Base-by-base conservation (phyloP, 2,113 vertebrate genomes). In the Cariama cristata region DNA sequence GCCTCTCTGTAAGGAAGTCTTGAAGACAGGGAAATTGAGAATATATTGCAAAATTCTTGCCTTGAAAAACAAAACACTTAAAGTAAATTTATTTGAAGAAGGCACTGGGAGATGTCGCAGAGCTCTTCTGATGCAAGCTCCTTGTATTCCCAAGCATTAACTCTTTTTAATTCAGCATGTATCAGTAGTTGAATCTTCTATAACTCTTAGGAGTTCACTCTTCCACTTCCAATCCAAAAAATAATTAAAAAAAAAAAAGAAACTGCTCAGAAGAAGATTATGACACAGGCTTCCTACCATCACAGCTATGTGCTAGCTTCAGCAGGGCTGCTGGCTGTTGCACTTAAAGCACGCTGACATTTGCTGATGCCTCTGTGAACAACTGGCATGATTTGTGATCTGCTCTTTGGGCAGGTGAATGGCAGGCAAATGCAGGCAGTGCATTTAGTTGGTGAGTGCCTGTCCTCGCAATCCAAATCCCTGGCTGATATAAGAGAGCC, bases 361-460 rank as follows among this genome's bases (percentile, higher is more conserved):
- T 98, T 97, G 88, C 86, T 96, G 88, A 90, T 86, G 93, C 55
- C 90, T 90, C 83, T 59, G 62, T 68, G 96, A 95, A 91, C 96
- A 97, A 45, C 96, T 97, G 97, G 86, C 53, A 10, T 97, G 97
- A 96, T 97, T 92, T 97, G 88, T 92, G 92, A 73, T n/a, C 56
- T 87, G 86, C 74, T 93, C 47, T 96, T 81, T 86, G 95, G 93
- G 87, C 85, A 96, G 80, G 77, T 86, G 93, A 97, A 82, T 5
- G 32, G 56, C 87, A 96, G 93, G 80, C 32, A 0, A 96, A n/a
- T 22, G 53, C 90, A 82, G 58, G 76, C 86, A 52, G 52, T 50
- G 55, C 91, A 69, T 64, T 97, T 55, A 33, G 50, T 50, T 42
- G 52, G 40, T 11, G 67, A 77, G 64, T 1, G 8, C 55, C 89